Evolutionary conservation across 2,797 vertebrate species (phyloP).

Genomic region (Enteromius argenteus): DNA sequence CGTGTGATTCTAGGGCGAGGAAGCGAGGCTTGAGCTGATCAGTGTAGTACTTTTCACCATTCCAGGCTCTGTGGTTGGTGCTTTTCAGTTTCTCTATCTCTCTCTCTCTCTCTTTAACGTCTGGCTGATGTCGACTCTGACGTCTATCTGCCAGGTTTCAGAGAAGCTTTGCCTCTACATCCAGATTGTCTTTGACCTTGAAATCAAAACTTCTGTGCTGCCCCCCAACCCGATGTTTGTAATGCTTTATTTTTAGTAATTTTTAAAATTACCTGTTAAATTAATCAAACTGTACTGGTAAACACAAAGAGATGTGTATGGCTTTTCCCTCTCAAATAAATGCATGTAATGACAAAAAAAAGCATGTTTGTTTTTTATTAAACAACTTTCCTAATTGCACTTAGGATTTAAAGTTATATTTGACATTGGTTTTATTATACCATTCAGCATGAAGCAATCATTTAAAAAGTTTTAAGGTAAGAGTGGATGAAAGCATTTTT

Average conservation of each 20-base stretch:
- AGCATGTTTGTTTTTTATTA: constrained; percentile 5
- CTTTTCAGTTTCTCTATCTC: constrained; percentile 16
- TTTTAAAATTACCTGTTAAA: constrained; percentile 83
- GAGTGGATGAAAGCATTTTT: neutral
- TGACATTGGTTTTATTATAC: neutral
- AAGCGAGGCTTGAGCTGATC: constrained; percentile 13
- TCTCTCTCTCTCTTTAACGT: neutral
- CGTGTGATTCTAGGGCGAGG: neutral
- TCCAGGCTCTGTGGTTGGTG: constrained; percentile 20
- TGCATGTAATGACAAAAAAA: constrained; percentile 80
- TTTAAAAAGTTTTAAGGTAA: neutral
- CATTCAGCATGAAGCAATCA: neutral
- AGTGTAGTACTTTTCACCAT: constrained; percentile 19
- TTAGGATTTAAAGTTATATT: neutral
- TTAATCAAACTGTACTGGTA: constrained; percentile 80
- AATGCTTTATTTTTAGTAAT: constrained; percentile 83
- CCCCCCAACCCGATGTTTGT: constrained; percentile 71
- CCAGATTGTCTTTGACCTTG: constrained; percentile 42
- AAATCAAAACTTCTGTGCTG: constrained; percentile 60
- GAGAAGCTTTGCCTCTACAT: constrained; percentile 40
- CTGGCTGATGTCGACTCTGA: constrained; percentile 9
- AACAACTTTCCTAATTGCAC: neutral
- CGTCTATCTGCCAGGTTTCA: constrained; percentile 6
- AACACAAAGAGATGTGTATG: constrained; percentile 84
- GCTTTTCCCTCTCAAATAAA: constrained; percentile 82